These are phyloP conservation scores for Callaeas wilsoni DNA, from an alignment of 2,113 vertebrate genomes.

Conservation along the genomic window DNA sequence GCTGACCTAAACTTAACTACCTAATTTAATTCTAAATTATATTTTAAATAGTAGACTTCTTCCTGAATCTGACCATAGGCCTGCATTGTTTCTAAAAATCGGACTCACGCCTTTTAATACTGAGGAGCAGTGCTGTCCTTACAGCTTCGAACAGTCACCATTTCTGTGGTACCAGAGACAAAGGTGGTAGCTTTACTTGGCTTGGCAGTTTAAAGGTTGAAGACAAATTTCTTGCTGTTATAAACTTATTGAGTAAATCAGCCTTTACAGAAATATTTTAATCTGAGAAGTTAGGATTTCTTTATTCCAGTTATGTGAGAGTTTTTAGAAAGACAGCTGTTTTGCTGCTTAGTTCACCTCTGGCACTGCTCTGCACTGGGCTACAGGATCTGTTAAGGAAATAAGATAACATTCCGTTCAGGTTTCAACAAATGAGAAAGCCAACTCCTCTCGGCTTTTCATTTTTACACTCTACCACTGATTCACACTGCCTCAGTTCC, in stretches of 20 bases:
- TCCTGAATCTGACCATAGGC: not conserved
- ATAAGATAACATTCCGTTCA: constrained; percentile 5
- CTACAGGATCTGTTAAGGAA: not conserved
- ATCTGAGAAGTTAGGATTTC: not conserved
- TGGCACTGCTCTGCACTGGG: not conserved
- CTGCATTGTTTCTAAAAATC: not conserved
- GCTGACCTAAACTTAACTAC: not conserved
- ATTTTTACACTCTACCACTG: not conserved
- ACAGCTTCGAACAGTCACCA: not conserved
- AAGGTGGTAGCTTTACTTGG: not conserved
- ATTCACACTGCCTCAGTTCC: not conserved
- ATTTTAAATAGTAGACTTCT: not conserved
- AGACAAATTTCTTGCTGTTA: not conserved
- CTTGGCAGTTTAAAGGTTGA: not conserved
- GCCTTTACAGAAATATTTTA: not conserved
- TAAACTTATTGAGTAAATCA: not conserved
- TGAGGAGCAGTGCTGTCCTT: not conserved
- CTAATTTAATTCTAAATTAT: not conserved
- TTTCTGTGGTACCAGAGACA: not conserved
- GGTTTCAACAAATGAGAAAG: not conserved
- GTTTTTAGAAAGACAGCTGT: not conserved
- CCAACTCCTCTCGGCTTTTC: not conserved
- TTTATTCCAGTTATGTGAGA: not conserved
- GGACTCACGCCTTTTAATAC: accelerated
- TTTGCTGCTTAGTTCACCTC: not conserved